These are phyloP conservation scores for Microhierax caerulescens DNA, from an alignment of 2,797 vertebrate species.

Conservation along the genomic window DNA sequence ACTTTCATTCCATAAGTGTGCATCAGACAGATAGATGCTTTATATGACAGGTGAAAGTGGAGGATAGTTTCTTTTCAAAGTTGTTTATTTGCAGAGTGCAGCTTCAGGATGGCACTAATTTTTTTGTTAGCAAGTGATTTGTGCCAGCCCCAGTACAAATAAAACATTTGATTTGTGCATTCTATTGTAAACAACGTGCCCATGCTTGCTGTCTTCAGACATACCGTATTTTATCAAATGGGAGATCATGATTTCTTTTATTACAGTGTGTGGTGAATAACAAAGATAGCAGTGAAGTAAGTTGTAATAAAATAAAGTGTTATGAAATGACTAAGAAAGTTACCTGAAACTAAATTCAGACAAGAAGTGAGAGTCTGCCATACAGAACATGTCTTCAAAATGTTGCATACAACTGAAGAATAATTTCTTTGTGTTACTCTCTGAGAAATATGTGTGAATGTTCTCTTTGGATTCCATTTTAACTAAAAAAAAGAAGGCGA, in stretches of 20 bases:
- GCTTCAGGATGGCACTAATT: background rate
- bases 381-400: background rate
- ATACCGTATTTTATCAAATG: background rate
- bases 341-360: background rate
- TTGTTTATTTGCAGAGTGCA: background rate
- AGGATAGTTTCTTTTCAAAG: background rate
- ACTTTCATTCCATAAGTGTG: background rate
- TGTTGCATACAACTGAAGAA: background rate
- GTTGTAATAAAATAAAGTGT: background rate
- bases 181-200: background rate
- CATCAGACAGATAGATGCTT: background rate
- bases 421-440: background rate
- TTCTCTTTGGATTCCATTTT: background rate
- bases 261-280: background rate
- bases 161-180: background rate
- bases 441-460: background rate
- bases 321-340: background rate
- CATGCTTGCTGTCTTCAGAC: background rate
- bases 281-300: background rate
- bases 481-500: background rate
- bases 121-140: background rate
- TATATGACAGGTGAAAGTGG: background rate
- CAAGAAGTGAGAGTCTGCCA: background rate
- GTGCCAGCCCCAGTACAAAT: background rate
- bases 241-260: background rate